These are phyloP conservation scores for Sturnira hondurensis DNA, from an alignment of 2,113 vertebrate genomes.

Conservation along the genomic window DNA sequence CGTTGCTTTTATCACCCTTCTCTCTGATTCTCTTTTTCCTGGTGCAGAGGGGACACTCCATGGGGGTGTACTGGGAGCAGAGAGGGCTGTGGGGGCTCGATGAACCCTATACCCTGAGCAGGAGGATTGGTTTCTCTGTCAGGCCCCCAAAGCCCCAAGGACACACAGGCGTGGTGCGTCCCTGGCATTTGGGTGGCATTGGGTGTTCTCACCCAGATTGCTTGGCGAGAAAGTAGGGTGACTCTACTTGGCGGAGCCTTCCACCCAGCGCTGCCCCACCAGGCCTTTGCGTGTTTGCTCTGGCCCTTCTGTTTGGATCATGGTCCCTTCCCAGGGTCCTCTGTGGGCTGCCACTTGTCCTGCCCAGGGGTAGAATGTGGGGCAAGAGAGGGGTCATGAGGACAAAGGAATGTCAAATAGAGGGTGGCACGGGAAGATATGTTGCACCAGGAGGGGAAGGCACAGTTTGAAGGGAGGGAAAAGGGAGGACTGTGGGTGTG, in stretches of 20 bases:
- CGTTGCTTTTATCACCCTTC: not conserved
- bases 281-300: not conserved
- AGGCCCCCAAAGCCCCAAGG: not conserved
- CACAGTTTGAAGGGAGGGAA: not conserved
- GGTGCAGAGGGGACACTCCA: no score
- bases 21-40: not conserved
- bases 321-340: not conserved
- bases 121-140: not conserved
- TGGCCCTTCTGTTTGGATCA: not conserved
- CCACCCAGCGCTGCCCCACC: accelerated
- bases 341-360: no score
- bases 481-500: not conserved
- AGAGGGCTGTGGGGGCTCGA: not conserved
- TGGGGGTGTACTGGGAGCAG: not conserved
- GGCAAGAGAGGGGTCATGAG: not conserved
- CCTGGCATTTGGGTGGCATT: not conserved
- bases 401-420: not conserved
- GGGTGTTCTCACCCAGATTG: no score
- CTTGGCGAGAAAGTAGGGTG: not conserved
- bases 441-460: not conserved
- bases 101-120: not conserved
- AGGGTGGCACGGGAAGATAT: not conserved
- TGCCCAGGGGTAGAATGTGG: not conserved
- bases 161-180: not conserved
- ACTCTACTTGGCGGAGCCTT: not conserved